phyloP scores from a whole-genome alignment of 2,797 vertebrate species.

The Gymnoscopelus microlampas region DNA sequence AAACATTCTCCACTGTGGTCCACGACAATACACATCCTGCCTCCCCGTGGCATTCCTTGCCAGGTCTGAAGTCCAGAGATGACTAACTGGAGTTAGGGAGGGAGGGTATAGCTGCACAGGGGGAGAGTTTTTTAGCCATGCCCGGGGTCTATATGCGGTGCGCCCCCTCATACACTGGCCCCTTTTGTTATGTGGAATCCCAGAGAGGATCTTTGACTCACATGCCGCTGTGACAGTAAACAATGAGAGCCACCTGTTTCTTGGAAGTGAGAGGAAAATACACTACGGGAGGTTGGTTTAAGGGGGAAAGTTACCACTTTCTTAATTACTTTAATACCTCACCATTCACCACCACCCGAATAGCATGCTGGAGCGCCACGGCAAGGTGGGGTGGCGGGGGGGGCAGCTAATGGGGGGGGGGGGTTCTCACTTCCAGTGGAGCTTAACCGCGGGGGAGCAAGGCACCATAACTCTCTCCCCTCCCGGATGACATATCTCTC shows the following conservation, averaged over 20 bases:
- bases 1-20: conserved; percentile 70
- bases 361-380: conserved; percentile 5
- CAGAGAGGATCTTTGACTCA: conserved; percentile 32
- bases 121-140: not conserved
- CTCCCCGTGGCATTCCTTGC: conserved; percentile 58
- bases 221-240: conserved; percentile 10
- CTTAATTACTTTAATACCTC: conserved; percentile 34
- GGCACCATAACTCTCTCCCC: conserved; percentile 29
- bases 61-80: conserved; percentile 40
- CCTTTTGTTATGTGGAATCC: conserved; percentile 60
- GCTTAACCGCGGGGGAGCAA: conserved; percentile 39
- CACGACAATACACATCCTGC: conserved; percentile 73
- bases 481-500: not conserved
- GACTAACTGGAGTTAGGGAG: conserved; percentile 42
- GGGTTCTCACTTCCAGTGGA: conserved; percentile 8
- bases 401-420: not conserved
- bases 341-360: conserved; percentile 19
- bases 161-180: conserved; percentile 2
- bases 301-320: conserved; percentile 31
- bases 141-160: conserved; percentile 47
- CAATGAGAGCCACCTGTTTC: conserved; percentile 68
- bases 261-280: conserved; percentile 52
- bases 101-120: not conserved
- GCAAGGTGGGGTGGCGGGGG: not conserved
- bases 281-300: conserved; percentile 42